phyloP scores from a whole-genome alignment of 2,113 vertebrate genomes.

The Oncorhynchus nerka region DNA sequence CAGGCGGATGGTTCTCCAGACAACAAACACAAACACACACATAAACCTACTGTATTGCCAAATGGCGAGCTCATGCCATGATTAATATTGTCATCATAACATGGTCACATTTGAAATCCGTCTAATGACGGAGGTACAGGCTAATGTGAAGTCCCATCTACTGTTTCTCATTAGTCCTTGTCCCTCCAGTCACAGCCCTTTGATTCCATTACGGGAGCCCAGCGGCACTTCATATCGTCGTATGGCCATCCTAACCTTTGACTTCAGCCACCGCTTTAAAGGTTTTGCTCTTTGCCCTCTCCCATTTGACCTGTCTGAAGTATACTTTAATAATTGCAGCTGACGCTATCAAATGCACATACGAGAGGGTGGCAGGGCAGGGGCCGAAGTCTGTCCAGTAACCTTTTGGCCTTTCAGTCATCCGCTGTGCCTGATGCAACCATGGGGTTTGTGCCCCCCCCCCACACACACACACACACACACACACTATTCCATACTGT shows the following conservation, averaged over 20 bases:
- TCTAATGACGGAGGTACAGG: constrained; percentile 13
- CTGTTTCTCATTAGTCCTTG: no score
- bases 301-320: constrained; percentile 77
- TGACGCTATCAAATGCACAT: constrained; percentile 71
- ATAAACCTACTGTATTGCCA: constrained; percentile 4
- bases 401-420: constrained; percentile 70
- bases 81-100: constrained; percentile 27
- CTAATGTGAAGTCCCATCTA: not conserved
- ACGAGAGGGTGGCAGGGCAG: constrained; percentile 56
- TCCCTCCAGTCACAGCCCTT: constrained; percentile 32
- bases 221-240: constrained; percentile 48
- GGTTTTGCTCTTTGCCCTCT: constrained; percentile 72
- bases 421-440: constrained; percentile 58
- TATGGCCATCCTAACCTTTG: constrained; percentile 73
- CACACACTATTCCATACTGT: constrained; percentile 67
- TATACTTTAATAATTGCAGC: constrained; percentile 79
- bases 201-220: constrained; percentile 58
- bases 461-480: not conserved
- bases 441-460: constrained; percentile 24
- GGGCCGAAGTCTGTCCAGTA: constrained; percentile 64
- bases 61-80: not conserved
- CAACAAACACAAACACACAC: not conserved
- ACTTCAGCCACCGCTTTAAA: constrained; percentile 71
- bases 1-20: constrained; percentile 42
- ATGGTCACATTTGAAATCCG: constrained; percentile 2